Evolutionary conservation across 1,140 invertebrate genomes (phyloP).

Genomic region (Panagrolaimus sp.): DNA sequence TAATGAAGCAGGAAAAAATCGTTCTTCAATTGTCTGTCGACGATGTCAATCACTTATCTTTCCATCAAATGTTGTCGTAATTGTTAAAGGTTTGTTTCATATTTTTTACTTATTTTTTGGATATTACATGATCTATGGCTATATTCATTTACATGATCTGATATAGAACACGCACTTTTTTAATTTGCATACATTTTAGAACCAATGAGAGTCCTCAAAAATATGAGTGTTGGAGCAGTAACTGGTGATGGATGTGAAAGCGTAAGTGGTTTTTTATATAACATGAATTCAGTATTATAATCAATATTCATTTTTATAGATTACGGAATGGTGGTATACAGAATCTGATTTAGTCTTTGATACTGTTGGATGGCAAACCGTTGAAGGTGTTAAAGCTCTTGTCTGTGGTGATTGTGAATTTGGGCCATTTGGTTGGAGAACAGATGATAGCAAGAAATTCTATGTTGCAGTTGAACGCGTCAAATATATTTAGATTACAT

Average conservation of each 20-base stretch:
- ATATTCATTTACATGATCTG: too few species aligned
- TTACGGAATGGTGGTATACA: slow-evolving; percentile 40
- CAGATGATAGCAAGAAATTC: slow-evolving; percentile 39
- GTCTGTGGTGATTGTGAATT: slow-evolving; percentile 49
- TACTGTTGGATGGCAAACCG: slow-evolving; percentile 46
- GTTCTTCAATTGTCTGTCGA: background rate
- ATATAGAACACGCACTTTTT: too few species aligned
- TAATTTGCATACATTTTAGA: slow-evolving; percentile 10
- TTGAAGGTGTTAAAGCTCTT: slow-evolving; percentile 39
- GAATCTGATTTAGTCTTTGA: slow-evolving; percentile 40
- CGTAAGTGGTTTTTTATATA: too few species aligned
- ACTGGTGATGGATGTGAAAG: background rate
- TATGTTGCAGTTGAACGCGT: slow-evolving; percentile 42
- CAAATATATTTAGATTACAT: slow-evolving; percentile 34
- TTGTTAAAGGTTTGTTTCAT: background rate
- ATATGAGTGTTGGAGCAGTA: slow-evolving; percentile 4
- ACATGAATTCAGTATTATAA: too few species aligned
- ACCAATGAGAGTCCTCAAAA: slow-evolving; percentile 2
- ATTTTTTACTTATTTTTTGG: background rate
- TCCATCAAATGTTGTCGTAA: slow-evolving; percentile 19
- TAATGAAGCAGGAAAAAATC: background rate
- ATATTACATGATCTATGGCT: too few species aligned
- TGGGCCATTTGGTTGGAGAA: slow-evolving; percentile 39
- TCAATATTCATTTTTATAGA: too few species aligned
- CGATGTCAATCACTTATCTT: slow-evolving; percentile 15